These are phyloP conservation scores for Natrix natrix DNA, from an alignment of 2,797 vertebrate species.

Conservation along the genomic window DNA sequence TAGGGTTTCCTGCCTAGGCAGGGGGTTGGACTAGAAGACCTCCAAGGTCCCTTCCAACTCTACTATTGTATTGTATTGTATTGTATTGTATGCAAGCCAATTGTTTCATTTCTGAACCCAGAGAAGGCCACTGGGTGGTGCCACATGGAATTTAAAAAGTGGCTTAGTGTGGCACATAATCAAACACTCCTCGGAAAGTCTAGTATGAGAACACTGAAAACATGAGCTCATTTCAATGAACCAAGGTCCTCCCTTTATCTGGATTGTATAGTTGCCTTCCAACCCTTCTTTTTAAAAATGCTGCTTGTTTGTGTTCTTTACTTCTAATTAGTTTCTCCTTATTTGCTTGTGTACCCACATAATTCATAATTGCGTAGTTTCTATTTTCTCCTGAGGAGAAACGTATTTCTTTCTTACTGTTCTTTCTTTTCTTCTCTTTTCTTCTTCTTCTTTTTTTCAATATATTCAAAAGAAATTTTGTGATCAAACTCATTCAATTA, in stretches of 20 bases:
- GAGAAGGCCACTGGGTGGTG: neutral
- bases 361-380: neutral
- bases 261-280: neutral
- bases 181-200: neutral
- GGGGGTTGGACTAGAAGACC: no score
- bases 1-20: no score
- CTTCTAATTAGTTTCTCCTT: neutral
- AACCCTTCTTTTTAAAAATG: neutral
- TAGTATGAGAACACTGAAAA: neutral
- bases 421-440: neutral
- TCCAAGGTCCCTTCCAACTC: no score
- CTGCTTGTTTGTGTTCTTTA: neutral
- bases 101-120: neutral
- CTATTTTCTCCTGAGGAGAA: neutral
- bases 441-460: neutral
- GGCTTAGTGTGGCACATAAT: neutral
- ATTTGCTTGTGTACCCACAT: neutral
- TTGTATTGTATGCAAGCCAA: neutral
- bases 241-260: neutral
- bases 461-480: neutral
- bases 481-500: neutral
- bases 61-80: no score
- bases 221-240: neutral
- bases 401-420: neutral
- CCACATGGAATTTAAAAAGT: neutral